Base-by-base conservation (phyloP, 2,888 invertebrate genomes). In the Patella ulyssiponensis region DNA sequence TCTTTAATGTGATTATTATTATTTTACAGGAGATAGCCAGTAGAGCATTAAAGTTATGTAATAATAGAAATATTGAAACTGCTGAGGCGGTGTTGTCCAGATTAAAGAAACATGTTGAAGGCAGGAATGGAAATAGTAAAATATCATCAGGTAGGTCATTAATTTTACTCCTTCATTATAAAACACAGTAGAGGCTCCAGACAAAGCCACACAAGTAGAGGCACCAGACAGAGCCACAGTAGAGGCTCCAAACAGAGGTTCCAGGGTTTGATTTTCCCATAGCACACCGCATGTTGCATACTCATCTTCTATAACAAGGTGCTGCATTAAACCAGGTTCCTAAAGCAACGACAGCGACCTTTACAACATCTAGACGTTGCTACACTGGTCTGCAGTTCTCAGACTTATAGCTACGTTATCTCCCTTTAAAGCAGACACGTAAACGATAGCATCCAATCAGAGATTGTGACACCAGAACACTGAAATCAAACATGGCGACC, bases 11-110 rank as follows among this genome's bases (percentile, higher is more conserved):
- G 3, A 44, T 44, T 44, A n/a, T 33, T 56, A 1, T 56, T 33
- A 1, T 69, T 58, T 79, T 81, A 7, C 81, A 85, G 85, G 84
- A 84, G 52, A 75, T 84, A n/a, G 85, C 84, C 44, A 79, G 74
- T 53, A 76, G 79, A n/a, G 83, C 83, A 14, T 69, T 84, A 33
- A 81, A 80, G 73, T 58, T 84, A 33, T 80, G 80, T 23, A 79
- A 77, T 20, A 80, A 79, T 75, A 69, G 69, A 56, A 78, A 77
- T 52, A 56, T 80, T 3, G 80, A 81, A 20, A 71, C 70, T 23
- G 80, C 81, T 17, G 53, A 80, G 15, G 81, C 80, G 52, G 58
- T 76, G 15, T 73, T 81, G 3, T 78, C 77, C 23, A 74, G 75
- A 51, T 69, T 77, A 56, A 70, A 74, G 71, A 54, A 52, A 33